These are phyloP conservation scores for Eurystomus glaucurus DNA, from an alignment of 2,797 vertebrate species.

Conservation along the genomic window DNA sequence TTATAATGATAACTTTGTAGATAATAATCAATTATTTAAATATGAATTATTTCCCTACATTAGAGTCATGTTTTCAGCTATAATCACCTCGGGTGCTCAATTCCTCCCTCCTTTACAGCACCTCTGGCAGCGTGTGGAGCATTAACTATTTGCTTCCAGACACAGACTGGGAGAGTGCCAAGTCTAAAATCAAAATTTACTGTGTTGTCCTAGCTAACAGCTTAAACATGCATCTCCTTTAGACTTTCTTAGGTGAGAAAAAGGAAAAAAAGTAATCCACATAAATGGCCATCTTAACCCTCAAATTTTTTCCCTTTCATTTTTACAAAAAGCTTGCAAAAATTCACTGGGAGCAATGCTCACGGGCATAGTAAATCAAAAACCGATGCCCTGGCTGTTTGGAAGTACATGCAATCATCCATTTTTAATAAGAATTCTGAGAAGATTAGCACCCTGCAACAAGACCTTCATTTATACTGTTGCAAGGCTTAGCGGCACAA, in stretches of 20 bases:
- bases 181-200: constrained; percentile 1
- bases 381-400: constrained; percentile 10
- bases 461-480: constrained; percentile 55
- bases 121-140: constrained; percentile 49
- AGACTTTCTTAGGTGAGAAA: background rate
- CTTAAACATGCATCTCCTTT: background rate
- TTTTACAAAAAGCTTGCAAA: constrained; percentile 4
- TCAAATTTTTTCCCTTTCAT: background rate
- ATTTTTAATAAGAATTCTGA: constrained; percentile 77
- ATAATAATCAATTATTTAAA: constrained; percentile 81
- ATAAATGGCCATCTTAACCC: background rate
- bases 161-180: background rate
- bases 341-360: background rate
- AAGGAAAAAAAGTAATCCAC: background rate
- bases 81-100: constrained; percentile 66
- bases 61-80: constrained; percentile 77
- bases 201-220: background rate
- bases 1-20: constrained; percentile 80
- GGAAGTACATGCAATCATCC: constrained; percentile 46
- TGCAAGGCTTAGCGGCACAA: constrained; percentile 29
- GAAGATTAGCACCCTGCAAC: constrained; percentile 67
- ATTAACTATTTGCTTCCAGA: constrained; percentile 67
- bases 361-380: constrained; percentile 47
- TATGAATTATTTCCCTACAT: constrained; percentile 79
- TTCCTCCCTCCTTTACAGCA: constrained; percentile 57